Base-by-base conservation (phyloP, 2,113 vertebrate genomes). In the Okapia johnstoni region DNA sequence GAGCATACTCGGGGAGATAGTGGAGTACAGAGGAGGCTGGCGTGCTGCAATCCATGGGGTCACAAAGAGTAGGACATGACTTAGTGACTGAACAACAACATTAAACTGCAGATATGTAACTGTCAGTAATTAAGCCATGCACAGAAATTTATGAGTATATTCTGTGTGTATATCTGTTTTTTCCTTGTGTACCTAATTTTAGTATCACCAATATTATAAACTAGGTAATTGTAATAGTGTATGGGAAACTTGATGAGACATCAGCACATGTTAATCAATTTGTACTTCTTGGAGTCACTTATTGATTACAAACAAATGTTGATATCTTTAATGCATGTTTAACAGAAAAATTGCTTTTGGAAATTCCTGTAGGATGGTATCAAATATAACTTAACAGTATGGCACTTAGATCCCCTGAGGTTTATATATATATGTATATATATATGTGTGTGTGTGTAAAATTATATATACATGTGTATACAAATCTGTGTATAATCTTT, bases 231-330 rank as follows among this genome's bases (percentile, higher is more conserved):
- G 3, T 79, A 40, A 94, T 10, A 90, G 25, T 0, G 3, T 55
- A 46, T 83, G 28, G n/a, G 57, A 73, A 81, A 63, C 61, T 88
- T 94, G 26, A 46, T 91, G 40, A 95, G 23, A 7, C 2, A 23
- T 90, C 73, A 84, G 43, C 5, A 40, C 55, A 48, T 93, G 54
- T 33, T 92, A 90, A 85, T 95, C 46, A 63, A 14, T 96, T 93
- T 88, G 19, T 8, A 84, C 33, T 19, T 88, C 21, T 95, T 90
- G 33, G 54, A 33, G 80, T 87, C 76, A 97, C 23, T 63, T 96
- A 85, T 58, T 94, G 48, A 93, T 96, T 88, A 80, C 26, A 61
- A 93, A 81, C 17, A 93, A 63, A 94, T 79, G n/a, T 97, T 80
- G 50, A n/a, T 96, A 58, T 88, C 15, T 85, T 94, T 96, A 25